Evolutionary conservation across 2,113 vertebrate species (phyloP), one percentile per base, ranked within the genome.

Genomic region (Conger conger): DNA sequence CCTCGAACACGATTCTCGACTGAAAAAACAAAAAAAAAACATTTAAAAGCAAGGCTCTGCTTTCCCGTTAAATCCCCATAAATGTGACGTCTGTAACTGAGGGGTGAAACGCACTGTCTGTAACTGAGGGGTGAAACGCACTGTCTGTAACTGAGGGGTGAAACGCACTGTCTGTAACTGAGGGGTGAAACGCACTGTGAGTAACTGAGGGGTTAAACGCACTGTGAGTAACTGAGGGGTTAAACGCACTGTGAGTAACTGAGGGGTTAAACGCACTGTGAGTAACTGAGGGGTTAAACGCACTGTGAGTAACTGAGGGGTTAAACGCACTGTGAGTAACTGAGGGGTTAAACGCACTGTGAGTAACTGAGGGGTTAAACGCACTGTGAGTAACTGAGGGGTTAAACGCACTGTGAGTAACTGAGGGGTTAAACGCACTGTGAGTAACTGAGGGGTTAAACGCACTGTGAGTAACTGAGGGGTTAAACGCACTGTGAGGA

Each of bases 101-200:
- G 79, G 50, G 30, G 84, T 89, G 45, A 80, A 36, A 79, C 27
- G 60, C n/a, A 30, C 30, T 38, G n/a, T 36, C 77, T 4, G 54
- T 80, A 15, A 80, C 11, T 85, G 85, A 86, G 79, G 50, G 30
- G 84, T 89, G 45, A 80, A 36, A 79, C 27, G 60, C n/a, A 30
- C 30, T 38, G n/a, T 36, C 77, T 4, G 83, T 27, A 8, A 30
- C n/a, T n/a, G n/a, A n/a, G n/a, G n/a, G n/a, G n/a, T n/a, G n/a
- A n/a, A n/a, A n/a, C n/a, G n/a, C n/a, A n/a, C n/a, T n/a, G n/a
- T n/a, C n/a, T n/a, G 54, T 80, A 15, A 80, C 11, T 85, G 85
- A 86, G 79, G 50, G 30, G 84, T 89, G 45, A 80, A 36, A 79
- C 27, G 60, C n/a, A 30, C 30, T 38, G n/a, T 36, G n/a, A 16